These are phyloP conservation scores for Aphelenchoides fujianensis DNA, from an alignment of 1,140 invertebrate genomes.

Conservation along the genomic window DNA sequence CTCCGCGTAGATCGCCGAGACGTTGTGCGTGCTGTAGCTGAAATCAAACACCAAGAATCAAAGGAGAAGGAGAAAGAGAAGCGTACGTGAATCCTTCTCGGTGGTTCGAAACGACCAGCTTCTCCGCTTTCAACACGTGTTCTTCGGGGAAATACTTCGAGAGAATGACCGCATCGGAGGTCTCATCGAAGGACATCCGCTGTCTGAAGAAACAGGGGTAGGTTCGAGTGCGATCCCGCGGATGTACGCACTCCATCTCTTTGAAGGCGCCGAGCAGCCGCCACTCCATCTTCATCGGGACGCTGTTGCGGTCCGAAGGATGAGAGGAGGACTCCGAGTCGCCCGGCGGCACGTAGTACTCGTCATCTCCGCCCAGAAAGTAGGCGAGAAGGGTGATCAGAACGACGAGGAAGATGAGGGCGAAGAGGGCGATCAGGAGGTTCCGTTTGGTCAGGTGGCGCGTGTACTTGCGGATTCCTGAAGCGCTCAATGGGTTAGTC, in stretches of 20 bases:
- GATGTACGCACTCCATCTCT: constrained; percentile 11
- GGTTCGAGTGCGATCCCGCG: neutral
- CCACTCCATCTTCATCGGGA: constrained; percentile 14
- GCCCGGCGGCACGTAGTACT: neutral
- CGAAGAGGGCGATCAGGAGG: constrained; percentile 14
- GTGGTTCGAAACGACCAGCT: constrained; percentile 9
- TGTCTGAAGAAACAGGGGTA: constrained; percentile 22
- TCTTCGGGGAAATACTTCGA: constrained; percentile 29
- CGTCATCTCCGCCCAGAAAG: constrained; percentile 15
- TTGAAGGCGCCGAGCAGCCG: constrained; percentile 14
- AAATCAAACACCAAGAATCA: constrained; percentile 13
- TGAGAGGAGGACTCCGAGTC: constrained; percentile 2
- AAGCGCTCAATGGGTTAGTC: neutral
- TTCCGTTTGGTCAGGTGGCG: constrained; percentile 23
- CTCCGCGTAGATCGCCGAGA: constrained; percentile 13
- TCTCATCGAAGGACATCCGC: constrained; percentile 26
- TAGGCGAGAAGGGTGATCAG: neutral
- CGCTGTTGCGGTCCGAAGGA: neutral
- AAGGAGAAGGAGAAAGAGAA: neutral
- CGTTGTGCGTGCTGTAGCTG: constrained; percentile 22
- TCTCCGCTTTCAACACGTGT: constrained; percentile 18
- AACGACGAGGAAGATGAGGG: constrained; percentile 17
- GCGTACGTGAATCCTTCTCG: constrained; percentile 20
- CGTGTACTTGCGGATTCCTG: constrained; percentile 19
- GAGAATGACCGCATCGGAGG: constrained; percentile 20